Base-by-base conservation (phyloP, 2,888 invertebrate genomes). In the Caenorhabditis uteleia region DNA sequence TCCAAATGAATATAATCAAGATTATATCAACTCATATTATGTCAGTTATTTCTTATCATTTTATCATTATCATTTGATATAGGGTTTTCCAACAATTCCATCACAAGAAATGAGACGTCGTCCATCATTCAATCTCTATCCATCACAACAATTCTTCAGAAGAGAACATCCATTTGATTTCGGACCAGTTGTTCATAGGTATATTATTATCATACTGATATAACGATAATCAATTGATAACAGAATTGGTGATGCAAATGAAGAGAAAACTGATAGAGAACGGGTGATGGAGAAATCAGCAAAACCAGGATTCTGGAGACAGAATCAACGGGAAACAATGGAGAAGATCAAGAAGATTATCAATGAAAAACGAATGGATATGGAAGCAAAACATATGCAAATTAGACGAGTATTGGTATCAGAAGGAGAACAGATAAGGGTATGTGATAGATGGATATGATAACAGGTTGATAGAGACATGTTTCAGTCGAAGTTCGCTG, bases 401-500 rank as follows among this genome's bases (percentile, higher is more conserved):
- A 61, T 61, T 25, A 25, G 60, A 34, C 26, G 46, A 55, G 40
- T 49, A 21, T 36, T 61, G 2, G 48, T 49, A 8, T 34, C 34
- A 27, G 60, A 50, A 20, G 38, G 46, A 8, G 50, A 27, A 7
- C 55, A 49, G 26, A 49, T 61, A 10, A 39, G 51, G 33, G 61
- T 55, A 26, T 55, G 46, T 25, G 16, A 23, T 20, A 3, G 14
- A 5, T 16, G 8, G 25, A 42, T 26, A 18, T 44, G 18, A 18
- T 26, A 5, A 25, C 3, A 10, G 25, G 36, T 31, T n/a, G 12
- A 27, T 14, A 14, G 27, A 20, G 18, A 23, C 33, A 31, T 26
- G n/a, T 51, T 62, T 23, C 48, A 62, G 62, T 56, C 56, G 14
- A 62, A 62, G 27, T 62, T 62, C 40, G 62, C 62, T 18, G 62